Percentiles rank a stretch among this genome's conserved stretches.
Evolutionary conservation across 2,113 vertebrate species (phyloP).

Genomic region (Macrotus californicus): DNA sequence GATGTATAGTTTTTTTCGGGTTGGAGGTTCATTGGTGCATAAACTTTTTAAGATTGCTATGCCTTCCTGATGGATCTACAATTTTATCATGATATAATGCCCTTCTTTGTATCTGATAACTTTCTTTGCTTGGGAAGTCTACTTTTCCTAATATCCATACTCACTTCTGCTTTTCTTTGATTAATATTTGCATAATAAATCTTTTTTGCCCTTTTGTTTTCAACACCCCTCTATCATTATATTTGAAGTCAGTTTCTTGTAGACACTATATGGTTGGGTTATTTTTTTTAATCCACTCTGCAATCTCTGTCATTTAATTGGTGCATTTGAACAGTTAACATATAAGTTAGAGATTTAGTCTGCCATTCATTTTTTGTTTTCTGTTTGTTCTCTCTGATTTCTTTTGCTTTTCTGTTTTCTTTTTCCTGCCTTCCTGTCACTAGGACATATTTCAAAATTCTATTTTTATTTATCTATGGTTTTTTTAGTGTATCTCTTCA

Average conservation of each 20-base stretch:
- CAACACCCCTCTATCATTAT: not conserved
- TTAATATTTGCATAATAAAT: not conserved
- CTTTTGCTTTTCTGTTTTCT: not conserved
- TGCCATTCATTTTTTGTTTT: not conserved
- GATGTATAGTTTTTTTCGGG: too few relatives aligned
- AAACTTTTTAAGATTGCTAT: not conserved
- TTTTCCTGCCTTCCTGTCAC: not conserved
- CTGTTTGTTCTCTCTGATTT: not conserved
- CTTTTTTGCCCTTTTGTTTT: not conserved
- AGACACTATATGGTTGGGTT: not conserved
- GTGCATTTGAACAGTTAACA: not conserved
- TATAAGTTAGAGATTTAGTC: not conserved
- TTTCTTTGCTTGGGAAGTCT: not conserved
- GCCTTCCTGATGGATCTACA: not conserved
- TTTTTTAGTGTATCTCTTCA: not conserved
- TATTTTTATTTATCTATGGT: not conserved
- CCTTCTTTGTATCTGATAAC: not conserved
- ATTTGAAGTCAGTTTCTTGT: not conserved
- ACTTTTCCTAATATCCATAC: not conserved
- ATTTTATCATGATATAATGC: not conserved
- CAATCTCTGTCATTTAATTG: not conserved
- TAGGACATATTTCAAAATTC: not conserved
- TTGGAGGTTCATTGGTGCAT: not conserved
- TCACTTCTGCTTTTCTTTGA: not conserved
- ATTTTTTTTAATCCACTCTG: not conserved